Base-by-base conservation (phyloP, 2,888 invertebrate species). In the Baronia brevicornis region DNA sequence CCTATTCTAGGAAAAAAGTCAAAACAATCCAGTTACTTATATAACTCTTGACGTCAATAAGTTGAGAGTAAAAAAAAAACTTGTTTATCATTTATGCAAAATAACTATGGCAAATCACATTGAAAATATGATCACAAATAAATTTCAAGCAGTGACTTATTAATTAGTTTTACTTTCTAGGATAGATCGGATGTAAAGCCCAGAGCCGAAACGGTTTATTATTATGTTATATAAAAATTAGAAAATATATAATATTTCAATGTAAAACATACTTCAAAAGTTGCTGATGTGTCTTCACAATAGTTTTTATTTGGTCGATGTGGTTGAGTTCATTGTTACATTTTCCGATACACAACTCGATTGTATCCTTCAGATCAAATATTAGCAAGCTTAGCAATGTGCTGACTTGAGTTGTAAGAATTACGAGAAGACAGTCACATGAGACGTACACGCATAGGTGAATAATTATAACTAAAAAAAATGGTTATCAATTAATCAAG, bases 211-310 rank as follows among this genome's bases (percentile, higher is more conserved):
- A n/a, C n/a, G n/a, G n/a, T n/a, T n/a, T n/a, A n/a, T n/a, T n/a
- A n/a, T n/a, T n/a, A n/a, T n/a, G n/a, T n/a, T n/a, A n/a, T n/a
- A n/a, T n/a, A n/a, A n/a, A n/a, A n/a, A n/a, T n/a, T n/a, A n/a
- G n/a, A n/a, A n/a, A n/a, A n/a, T n/a, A 20, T 28, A 9, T 7
- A 14, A 33, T 7, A 11, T 6, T 13, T 15, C 5, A 2, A 7
- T n/a, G 6, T 29, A 6, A 7, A n/a, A 21, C n/a, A 14, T 31
- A 51, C 54, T 46, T 41, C 15, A 54, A 32, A 4, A 54, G 12
- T 15, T 40, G 51, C 15, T 52, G 52, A 33, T 55, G 54, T 2
- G 29, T 44, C 3, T 25, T 32, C 3, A 45, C 44, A 8, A 51
- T 33, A 11, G 18, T 7, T 19, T 39, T 50, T 3, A 54, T 24